A percentile compares a stretch with the other conserved stretches of the same genome.
phyloP scores from a whole-genome alignment of 2,797 vertebrate species.

The Myotis myotis region DNA sequence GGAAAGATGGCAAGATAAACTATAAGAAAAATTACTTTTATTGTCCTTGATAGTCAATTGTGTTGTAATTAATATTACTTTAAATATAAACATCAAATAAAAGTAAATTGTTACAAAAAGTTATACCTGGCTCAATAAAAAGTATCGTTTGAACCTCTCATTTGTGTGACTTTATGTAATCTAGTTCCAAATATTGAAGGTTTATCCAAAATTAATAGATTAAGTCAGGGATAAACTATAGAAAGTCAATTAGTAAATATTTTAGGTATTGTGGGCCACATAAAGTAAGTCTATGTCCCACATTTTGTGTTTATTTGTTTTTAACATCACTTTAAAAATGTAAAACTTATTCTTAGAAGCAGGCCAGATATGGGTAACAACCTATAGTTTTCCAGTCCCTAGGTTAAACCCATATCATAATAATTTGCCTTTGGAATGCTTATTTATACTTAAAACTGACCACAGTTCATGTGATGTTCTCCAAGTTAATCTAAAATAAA shows the following conservation, averaged over 20 bases:
- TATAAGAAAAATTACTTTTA: not conserved
- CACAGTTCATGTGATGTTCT: not conserved
- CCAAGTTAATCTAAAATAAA: not conserved
- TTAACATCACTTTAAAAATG: not conserved
- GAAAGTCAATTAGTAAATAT: not conserved
- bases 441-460: not conserved
- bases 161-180: not conserved
- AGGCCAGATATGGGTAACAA: not conserved
- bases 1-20: not conserved
- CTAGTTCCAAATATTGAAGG: not conserved
- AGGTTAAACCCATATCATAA: not conserved
- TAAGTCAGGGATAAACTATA: not conserved
- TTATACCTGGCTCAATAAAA: slow-evolving; percentile 17
- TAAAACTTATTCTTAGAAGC: not conserved
- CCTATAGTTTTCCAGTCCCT: not conserved
- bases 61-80: not conserved
- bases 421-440: not conserved
- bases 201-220: not conserved
- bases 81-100: not conserved
- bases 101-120: not conserved
- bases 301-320: not conserved
- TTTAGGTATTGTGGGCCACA: not conserved
- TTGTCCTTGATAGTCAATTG: not conserved
- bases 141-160: not conserved
- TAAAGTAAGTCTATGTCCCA: not conserved